These are phyloP conservation scores for Rhinichthys osculus DNA, from an alignment of 2,797 vertebrate species.

Conservation along the genomic window DNA sequence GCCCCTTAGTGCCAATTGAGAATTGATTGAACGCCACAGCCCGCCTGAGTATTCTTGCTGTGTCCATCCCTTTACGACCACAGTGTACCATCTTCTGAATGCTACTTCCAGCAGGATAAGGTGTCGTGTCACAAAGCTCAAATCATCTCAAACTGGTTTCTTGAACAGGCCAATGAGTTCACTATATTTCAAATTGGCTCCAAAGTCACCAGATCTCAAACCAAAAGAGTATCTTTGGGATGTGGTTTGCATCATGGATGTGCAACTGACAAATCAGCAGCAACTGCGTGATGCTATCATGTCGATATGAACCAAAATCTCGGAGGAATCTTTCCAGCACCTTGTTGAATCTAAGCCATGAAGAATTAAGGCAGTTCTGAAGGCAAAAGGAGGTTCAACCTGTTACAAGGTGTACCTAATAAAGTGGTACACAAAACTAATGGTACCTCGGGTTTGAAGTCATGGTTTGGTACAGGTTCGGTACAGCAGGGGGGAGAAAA, in stretches of 20 bases:
- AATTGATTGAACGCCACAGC: not conserved
- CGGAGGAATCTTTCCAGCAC: not conserved
- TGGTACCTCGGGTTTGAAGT: no score
- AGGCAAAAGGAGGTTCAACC: not conserved
- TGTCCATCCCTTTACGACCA: not conserved
- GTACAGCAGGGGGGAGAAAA: no score
- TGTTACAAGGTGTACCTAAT: not conserved
- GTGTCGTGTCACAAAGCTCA: slow-evolving; percentile 25
- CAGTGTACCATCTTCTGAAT: slow-evolving; percentile 36
- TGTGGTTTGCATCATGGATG: slow-evolving; percentile 64
- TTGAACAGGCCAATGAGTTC: not conserved
- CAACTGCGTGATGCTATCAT: slow-evolving; percentile 64
- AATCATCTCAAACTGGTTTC: slow-evolving; percentile 24
- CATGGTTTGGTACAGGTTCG: no score
- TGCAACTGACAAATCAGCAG: slow-evolving; percentile 69
- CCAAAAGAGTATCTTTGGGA: slow-evolving; percentile 54
- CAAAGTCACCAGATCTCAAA: slow-evolving; percentile 52
- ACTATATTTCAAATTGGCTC: not conserved
- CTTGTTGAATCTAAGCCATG: not conserved
- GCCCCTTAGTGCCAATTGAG: not conserved
- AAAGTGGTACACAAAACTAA: not conserved
- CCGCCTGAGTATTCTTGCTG: not conserved
- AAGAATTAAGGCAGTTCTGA: not conserved
- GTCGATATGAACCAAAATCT: slow-evolving; percentile 35
- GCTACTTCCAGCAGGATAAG: slow-evolving; percentile 52